A percentile compares a stretch with the other conserved stretches of the same genome.
phyloP scores from a whole-genome alignment of 2,797 vertebrate genomes.

The Liasis olivaceus region DNA sequence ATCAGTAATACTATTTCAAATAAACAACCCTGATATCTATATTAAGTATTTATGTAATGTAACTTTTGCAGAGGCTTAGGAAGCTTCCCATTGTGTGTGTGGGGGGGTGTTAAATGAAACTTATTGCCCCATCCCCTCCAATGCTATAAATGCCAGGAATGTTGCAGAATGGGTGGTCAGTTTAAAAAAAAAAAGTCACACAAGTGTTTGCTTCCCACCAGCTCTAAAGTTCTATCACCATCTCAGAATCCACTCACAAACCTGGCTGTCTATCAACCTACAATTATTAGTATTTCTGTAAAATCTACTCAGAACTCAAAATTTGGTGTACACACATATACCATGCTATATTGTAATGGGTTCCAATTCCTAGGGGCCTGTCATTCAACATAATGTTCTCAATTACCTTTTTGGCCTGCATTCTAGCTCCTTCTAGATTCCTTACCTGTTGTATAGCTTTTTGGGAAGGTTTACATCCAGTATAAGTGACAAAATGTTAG shows the following conservation, averaged over 20 bases:
- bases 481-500: constrained; percentile 92
- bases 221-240: background rate
- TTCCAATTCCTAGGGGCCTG: background rate
- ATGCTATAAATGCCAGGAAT: background rate
- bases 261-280: background rate
- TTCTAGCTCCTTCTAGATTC: background rate
- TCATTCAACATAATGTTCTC: background rate
- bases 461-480: constrained; percentile 93
- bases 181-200: background rate
- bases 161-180: background rate
- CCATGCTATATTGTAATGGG: background rate
- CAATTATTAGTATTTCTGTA: background rate
- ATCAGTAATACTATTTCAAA: background rate
- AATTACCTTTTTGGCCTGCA: background rate
- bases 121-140: background rate
- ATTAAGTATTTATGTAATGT: background rate
- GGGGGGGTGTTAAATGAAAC: background rate
- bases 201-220: background rate
- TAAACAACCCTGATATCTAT: background rate
- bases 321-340: background rate
- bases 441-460: constrained; percentile 95
- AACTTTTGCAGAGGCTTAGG: background rate
- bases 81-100: background rate
- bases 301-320: background rate
- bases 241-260: background rate